Evolutionary conservation across 2,888 invertebrate species (phyloP).

Genomic region (Nephrocerus scutellatus): DNA sequence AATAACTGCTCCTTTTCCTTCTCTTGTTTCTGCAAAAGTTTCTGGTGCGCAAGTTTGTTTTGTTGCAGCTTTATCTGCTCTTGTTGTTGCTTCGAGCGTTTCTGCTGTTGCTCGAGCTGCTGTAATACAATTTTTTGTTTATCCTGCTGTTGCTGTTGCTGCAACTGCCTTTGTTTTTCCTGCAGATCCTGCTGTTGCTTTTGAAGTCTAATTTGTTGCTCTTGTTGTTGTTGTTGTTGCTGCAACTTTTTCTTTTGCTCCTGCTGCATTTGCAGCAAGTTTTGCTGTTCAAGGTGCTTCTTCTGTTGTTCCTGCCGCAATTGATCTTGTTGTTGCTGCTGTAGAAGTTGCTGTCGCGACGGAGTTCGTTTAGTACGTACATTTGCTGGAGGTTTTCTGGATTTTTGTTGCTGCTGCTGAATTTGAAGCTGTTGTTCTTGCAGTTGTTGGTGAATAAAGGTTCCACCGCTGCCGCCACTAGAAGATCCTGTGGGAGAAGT

Average conservation of each 20-base stretch:
- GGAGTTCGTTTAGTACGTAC: conserved; percentile 14
- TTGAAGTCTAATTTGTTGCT: not conserved
- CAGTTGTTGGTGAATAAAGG: conserved; percentile 17
- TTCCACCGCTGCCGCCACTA: not conserved
- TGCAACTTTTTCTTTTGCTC: conserved; percentile 8
- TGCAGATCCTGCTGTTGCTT: conserved; percentile 4
- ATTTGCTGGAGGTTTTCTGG: conserved; percentile 8
- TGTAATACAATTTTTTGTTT: conserved; percentile 8
- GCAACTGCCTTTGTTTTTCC: conserved; percentile 1
- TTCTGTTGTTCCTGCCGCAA: conserved; percentile 1
- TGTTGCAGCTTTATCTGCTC: conserved; percentile 14
- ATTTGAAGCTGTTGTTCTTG: conserved; percentile 12
- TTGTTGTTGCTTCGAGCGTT: conserved; percentile 29
- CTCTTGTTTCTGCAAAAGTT: too few relatives aligned
- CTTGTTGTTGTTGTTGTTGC: conserved; percentile 5
- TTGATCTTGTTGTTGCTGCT: conserved; percentile 13
- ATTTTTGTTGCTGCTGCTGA: not conserved
- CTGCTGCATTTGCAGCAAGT: conserved; percentile 6
- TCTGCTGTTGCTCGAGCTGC: conserved; percentile 31
- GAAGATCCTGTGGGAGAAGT: too few relatives aligned
- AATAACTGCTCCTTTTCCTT: conserved; percentile 5
- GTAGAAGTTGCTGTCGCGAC: conserved; percentile 14
- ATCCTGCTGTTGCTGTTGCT: conserved; percentile 6
- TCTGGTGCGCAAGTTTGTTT: conserved; percentile 13
- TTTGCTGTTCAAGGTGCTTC: conserved; percentile 2